Evolutionary conservation across 2,888 invertebrate genomes (phyloP).

Genomic region (Argyra leucocephala): DNA sequence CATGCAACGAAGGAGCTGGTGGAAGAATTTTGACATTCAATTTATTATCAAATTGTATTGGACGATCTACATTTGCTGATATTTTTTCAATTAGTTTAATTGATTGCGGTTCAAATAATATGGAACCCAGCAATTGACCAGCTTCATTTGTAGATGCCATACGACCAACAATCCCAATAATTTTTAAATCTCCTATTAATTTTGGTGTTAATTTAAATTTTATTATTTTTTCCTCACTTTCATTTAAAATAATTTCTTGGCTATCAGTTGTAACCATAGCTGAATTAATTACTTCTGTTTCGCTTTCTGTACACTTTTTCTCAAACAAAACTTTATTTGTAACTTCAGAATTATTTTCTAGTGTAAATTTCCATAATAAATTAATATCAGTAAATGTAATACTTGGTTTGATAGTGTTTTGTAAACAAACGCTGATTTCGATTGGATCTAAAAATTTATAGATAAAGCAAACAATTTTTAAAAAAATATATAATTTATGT

Average conservation of each 20-base stretch:
- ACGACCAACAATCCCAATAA: slow-evolving; percentile 58
- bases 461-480: slow-evolving; percentile 13
- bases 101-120: slow-evolving; percentile 38
- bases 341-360: slow-evolving; percentile 40
- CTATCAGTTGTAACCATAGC: slow-evolving; percentile 36
- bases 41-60: slow-evolving; percentile 50
- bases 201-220: slow-evolving; percentile 64
- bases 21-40: slow-evolving; percentile 67
- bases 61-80: slow-evolving; percentile 20
- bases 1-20: slow-evolving; percentile 71
- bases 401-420: slow-evolving; percentile 52
- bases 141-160: slow-evolving; percentile 37
- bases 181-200: slow-evolving; percentile 59
- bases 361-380: slow-evolving; percentile 39
- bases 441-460: slow-evolving; percentile 64
- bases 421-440: slow-evolving; percentile 51
- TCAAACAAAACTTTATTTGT: slow-evolving; percentile 42
- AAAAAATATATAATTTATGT: neutral
- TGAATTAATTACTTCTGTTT: slow-evolving; percentile 28
- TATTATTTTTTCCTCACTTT: slow-evolving; percentile 50
- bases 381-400: slow-evolving; percentile 39
- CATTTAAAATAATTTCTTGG: slow-evolving; percentile 34
- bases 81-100: slow-evolving; percentile 32
- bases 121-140: slow-evolving; percentile 34
- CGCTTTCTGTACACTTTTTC: neutral